Evolutionary conservation across 2,113 vertebrate genomes (phyloP), one percentile per base, ranked within the genome.

Genomic region (Pachycephala philippinensis): DNA sequence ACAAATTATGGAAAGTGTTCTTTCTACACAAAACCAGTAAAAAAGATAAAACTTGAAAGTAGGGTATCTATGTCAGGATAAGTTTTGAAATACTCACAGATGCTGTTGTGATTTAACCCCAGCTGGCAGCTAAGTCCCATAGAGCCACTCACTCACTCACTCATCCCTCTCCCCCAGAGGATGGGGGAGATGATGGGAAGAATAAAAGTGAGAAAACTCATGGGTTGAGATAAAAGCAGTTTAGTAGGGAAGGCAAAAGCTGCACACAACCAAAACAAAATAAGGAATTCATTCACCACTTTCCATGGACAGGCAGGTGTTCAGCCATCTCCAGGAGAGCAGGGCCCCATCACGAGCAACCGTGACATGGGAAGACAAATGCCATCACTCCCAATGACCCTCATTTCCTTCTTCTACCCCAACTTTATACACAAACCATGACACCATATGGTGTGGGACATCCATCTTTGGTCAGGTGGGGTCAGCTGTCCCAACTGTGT

Each of bases 291-390:
- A 44, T 44, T 59, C 19, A 74, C 22, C 13, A 15, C 5, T 30
- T 39, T 50, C 33, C 3, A 14, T 7, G 22, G 18, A 22, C 44
- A 44, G 37, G 8, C 11, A 44, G 37, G 37, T 66, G 15, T 52
- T 65, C 44, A 81, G 31, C 37, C 23, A 17, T 21, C 10, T 31
- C 14, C 44, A 37, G 37, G 50, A 27, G 12, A 42, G 11, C 35
- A 50, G 31, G 17, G 10, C 18, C 8, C 16, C 44, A 28, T 44
- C 42, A 13, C 0, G 0, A 42, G 12, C 22, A 22, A 4, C 2
- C 22, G 33, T 37, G 22, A 44, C 2, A 6, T 59, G 33, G 33
- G 27, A 59, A 65, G 42, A 39, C 8, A 72, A 37, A 74, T 17
- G 4, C 3, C 22, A 57, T 37, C 31, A 19, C 15, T 50, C 17